Conservation (phyloP, 2,888 invertebrate species). For the Scotopteryx bipunctaria region DNA sequence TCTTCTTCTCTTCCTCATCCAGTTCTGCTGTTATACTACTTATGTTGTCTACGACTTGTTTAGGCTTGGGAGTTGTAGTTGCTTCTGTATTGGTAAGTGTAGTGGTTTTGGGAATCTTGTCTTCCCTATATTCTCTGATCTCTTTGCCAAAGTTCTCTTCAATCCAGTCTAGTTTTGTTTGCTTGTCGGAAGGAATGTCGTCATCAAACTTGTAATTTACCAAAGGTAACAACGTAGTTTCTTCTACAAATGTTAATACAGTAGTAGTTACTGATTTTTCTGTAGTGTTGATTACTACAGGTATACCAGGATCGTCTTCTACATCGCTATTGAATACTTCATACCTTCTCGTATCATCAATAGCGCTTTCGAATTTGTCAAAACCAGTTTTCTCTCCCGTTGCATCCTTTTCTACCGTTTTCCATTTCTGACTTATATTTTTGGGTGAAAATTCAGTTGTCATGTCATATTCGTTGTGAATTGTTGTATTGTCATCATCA, state of each 20-base stretch:
- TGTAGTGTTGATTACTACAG: constrained; percentile 6
- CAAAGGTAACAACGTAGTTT: constrained; percentile 5
- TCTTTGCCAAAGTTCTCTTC: constrained; percentile 51
- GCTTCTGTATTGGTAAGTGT: constrained; percentile 9
- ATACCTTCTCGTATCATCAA: constrained; percentile 29
- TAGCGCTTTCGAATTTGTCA: constrained; percentile 31
- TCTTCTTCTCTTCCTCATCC: constrained; percentile 34
- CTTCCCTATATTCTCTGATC: constrained; percentile 30
- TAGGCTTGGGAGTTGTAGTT: constrained; percentile 12
- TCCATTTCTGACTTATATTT: constrained; percentile 30
- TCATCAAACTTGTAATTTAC: constrained; percentile 18
- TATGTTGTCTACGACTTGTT: constrained; percentile 29
- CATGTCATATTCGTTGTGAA: constrained; percentile 13
- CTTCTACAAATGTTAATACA: constrained; percentile 27
- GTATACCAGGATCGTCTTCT: constrained; percentile 40
- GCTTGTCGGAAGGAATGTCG: constrained; percentile 15
- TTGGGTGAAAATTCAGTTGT: constrained; percentile 11
- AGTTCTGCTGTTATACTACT: constrained; percentile 49
- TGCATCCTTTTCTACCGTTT: constrained; percentile 25
- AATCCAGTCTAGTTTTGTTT: constrained; percentile 47
- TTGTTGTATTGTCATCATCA: constrained; percentile 8
- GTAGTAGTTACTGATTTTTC: constrained; percentile 9
- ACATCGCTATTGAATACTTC: constrained; percentile 34
- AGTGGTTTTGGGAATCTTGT: constrained; percentile 4
- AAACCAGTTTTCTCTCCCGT: constrained; percentile 36